Base-by-base conservation (phyloP, 2,113 vertebrate species). In the Podarcis muralis region DNA sequence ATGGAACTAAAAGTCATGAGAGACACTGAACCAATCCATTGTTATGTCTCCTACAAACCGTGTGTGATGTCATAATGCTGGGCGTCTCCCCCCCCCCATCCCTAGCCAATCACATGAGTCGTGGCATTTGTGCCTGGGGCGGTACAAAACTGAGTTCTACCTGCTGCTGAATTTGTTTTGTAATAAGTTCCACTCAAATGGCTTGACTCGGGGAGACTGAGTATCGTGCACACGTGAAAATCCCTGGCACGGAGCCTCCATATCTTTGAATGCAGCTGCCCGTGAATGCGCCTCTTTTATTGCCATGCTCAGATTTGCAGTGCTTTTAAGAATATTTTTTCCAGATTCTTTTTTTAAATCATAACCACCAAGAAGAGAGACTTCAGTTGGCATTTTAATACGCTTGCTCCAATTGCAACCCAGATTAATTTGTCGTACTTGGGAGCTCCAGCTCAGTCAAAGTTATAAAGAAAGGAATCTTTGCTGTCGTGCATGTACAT, bases 131-230 rank as follows among this genome's bases (percentile, higher is more conserved):
- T 81, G 25, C 35, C 25, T 76, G 35, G 72, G 66, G 23, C n/a
- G 68, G 27, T 77, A 53, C 48, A 72, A 74, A 57, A 40, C 40
- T 23, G 72, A 68, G 87, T 32, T 68, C 40, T 88, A 75, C 87
- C 62, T 84, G 81, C 81, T 69, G 25, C 68, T 57, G 53, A 48
- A 35, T 57, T 84, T 88, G 43, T 53, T 84, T 57, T 83, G 40
- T 78, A 78, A 78, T 88, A 88, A 84, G 59, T 84, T 84, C 35
- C 81, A 37, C 43, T 84, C 62, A 35, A 57, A 69, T 57, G 37
- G 40, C 32, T 69, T 77, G 81, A 88, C 75, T 69, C 83, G n/a
- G 74, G 81, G 71, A 83, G 65, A 74, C n/a, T 76, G 7, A 69
- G 37, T 66, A 83, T 76, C 23, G 23, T 40, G 72, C 84, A 53